phyloP scores from a whole-genome alignment of 1,140 invertebrate species.

The Bombus superbus region DNA sequence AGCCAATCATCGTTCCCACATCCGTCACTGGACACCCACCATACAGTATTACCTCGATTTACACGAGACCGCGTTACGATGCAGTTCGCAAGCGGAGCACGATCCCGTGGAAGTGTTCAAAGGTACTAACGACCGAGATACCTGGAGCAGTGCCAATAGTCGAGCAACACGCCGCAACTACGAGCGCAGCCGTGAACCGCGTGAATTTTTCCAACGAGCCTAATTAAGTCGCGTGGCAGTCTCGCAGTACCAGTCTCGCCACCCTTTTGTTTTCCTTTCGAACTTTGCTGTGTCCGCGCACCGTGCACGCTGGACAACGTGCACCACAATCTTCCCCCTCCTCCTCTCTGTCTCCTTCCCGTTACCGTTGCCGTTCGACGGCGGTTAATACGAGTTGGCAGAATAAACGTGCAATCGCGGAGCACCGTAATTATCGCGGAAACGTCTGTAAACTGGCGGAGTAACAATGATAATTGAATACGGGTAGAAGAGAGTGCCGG shows the following conservation, averaged over 20 bases:
- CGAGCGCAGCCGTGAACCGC: conserved; percentile 18
- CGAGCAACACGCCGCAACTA: not conserved
- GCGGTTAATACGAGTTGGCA: conserved; percentile 55
- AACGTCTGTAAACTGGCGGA: conserved; percentile 66
- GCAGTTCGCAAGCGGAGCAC: not conserved
- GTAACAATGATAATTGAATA: conserved; percentile 75
- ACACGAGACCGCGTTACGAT: not conserved
- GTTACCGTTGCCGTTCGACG: conserved; percentile 65
- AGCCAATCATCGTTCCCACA: not conserved
- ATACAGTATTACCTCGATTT: not conserved
- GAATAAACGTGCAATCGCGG: conserved; percentile 64
- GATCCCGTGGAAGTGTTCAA: conserved; percentile 25
- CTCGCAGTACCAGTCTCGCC: not conserved
- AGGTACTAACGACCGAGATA: conserved; percentile 27
- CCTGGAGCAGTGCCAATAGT: conserved; percentile 49
- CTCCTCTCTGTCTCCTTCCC: conserved; percentile 3
- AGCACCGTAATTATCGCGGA: conserved; percentile 72
- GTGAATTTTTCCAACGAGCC: conserved; percentile 57
- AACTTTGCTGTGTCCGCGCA: not conserved
- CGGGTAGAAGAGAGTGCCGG: conserved; percentile 3
- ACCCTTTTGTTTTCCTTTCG: conserved; percentile 16
- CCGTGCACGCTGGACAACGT: not conserved
- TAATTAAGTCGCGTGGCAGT: conserved; percentile 58
- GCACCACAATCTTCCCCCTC: not conserved
- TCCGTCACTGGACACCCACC: not conserved